Conservation (phyloP, 35 echinoderm and acorn worm species). For the Anneissia japonica region DNA sequence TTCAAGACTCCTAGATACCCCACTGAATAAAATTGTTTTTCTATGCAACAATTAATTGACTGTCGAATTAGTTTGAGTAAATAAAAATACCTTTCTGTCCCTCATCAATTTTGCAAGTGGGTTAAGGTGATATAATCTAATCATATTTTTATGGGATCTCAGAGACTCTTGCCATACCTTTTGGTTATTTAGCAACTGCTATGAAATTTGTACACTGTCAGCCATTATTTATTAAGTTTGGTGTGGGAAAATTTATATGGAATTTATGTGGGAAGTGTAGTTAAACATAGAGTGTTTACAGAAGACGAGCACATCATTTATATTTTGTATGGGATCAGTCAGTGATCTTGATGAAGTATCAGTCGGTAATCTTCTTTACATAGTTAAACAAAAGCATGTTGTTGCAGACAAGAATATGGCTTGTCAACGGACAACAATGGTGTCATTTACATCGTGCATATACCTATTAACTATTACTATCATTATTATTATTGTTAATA, state of each 20-base stretch:
- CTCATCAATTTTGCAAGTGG: no score
- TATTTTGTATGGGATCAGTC: not conserved
- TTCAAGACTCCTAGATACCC: no score
- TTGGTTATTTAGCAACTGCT: not conserved
- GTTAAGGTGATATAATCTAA: no score
- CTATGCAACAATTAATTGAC: no score
- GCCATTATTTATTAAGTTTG: not conserved
- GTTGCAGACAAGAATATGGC: not conserved
- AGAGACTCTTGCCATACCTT: no score
- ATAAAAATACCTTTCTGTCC: no score
- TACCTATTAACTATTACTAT: no score
- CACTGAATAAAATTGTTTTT: no score
- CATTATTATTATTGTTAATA: no score
- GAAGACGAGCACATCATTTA: not conserved
- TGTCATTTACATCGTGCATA: not conserved
- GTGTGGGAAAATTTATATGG: no score
- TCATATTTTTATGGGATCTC: no score
- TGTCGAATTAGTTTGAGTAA: no score
- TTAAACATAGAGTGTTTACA: not conserved
- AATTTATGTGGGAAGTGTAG: not conserved
- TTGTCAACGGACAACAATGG: not conserved
- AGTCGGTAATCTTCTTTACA: not conserved
- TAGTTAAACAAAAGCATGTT: not conserved
- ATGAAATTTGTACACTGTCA: not conserved
- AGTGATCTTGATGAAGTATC: not conserved